Percentiles rank a stretch among this genome's conserved stretches.
These are phyloP conservation scores for Pseudococcus longispinus DNA, from an alignment of 2,888 invertebrate genomes.

Conservation along the genomic window DNA sequence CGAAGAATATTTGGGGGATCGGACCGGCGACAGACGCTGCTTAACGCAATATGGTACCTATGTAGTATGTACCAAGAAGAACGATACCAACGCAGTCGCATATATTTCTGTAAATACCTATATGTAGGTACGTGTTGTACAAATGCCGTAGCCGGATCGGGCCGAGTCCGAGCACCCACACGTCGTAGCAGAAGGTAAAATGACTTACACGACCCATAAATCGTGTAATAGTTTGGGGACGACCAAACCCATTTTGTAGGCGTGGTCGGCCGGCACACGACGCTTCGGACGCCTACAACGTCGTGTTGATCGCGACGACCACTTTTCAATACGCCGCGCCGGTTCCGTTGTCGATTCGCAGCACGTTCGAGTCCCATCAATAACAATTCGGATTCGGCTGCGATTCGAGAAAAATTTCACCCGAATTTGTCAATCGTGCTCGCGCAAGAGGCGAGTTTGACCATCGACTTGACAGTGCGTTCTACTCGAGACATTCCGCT, in stretches of 20 bases:
- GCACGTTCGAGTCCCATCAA: neutral
- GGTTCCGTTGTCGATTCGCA: neutral
- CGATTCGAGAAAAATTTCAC: neutral
- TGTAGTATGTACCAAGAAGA: too few relatives aligned
- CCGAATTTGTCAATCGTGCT: neutral
- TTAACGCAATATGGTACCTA: too few relatives aligned
- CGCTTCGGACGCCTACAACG: neutral
- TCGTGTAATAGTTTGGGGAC: slow-evolving; percentile 20
- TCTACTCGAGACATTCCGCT: neutral
- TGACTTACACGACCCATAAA: neutral
- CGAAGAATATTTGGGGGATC: too few relatives aligned
- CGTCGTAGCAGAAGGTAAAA: neutral
- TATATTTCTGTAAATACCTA: too few relatives aligned
- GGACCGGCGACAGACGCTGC: too few relatives aligned
- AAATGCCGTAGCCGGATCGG: neutral
- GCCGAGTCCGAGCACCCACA: neutral
- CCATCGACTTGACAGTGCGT: neutral
- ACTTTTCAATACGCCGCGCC: neutral
- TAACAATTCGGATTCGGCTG: neutral
- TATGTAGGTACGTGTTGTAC: neutral
- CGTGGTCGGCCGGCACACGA: neutral
- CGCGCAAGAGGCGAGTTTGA: neutral
- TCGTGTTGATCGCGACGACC: neutral
- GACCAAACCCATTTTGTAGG: slow-evolving; percentile 24
- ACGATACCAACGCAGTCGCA: too few relatives aligned